Evolutionary conservation across 1,140 invertebrate genomes (phyloP).

Genomic region (Sminthurinus signatus): DNA sequence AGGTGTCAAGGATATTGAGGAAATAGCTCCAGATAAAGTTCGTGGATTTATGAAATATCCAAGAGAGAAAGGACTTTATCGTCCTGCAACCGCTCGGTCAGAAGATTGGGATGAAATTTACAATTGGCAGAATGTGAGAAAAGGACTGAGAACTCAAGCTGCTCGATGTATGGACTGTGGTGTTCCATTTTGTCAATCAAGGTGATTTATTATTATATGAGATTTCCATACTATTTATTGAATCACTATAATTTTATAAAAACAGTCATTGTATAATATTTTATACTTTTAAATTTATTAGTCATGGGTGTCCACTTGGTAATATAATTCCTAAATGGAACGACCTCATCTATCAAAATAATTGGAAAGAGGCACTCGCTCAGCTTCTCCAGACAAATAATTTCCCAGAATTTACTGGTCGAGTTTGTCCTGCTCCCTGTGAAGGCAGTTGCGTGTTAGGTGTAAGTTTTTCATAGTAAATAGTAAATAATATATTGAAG

Average conservation of each 20-base stretch:
- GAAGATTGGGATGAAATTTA: conserved; percentile 98
- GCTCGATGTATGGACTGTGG: conserved; percentile 99
- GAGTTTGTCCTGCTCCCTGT: conserved; percentile 95
- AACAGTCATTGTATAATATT: no score
- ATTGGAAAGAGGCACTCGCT: conserved; percentile 94
- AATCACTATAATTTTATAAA: no score
- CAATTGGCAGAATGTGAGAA: conserved; percentile 74
- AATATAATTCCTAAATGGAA: conserved; percentile 99
- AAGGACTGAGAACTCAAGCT: conserved; percentile 79
- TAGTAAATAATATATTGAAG: no score
- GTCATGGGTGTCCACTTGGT: conserved; percentile 92
- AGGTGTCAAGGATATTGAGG: conserved; percentile 77
- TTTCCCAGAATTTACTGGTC: conserved; percentile 98
- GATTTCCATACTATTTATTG: no score
- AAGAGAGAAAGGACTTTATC: conserved; percentile 76
- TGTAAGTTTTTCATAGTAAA: no score
- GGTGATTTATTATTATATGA: neutral
- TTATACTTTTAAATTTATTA: no score
- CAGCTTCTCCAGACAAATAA: conserved; percentile 97
- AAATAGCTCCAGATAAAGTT: conserved; percentile 65
- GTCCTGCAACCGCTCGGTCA: conserved; percentile 69
- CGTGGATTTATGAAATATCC: conserved; percentile 95
- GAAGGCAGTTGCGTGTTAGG: conserved; percentile 96
- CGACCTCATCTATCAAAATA: conserved; percentile 85
- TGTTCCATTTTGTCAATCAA: conserved; percentile 95